Evolutionary conservation across 2,113 vertebrate species (phyloP).

Genomic region (Spermophilus dauricus): DNA sequence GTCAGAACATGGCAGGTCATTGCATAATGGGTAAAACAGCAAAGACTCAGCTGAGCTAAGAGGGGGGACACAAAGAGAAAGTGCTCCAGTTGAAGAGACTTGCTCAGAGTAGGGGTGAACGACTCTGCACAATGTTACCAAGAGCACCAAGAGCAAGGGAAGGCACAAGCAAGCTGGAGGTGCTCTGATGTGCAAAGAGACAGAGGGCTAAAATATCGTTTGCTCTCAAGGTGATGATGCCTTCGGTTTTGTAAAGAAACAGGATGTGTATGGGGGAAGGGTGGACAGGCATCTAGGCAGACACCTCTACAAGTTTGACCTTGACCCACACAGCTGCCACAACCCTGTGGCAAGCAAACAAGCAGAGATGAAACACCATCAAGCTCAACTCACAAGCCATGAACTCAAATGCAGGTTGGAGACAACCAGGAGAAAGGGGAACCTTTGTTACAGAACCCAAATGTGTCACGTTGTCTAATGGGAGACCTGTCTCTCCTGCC

Average conservation of each 20-base stretch:
- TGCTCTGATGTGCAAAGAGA: neutral
- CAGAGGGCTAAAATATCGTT: neutral
- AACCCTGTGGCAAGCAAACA: neutral
- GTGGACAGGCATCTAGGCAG: neutral
- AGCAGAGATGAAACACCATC: neutral
- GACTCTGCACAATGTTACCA: no score
- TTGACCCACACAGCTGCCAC: neutral
- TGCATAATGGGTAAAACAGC: neutral
- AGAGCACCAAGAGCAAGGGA: neutral
- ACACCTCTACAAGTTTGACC: neutral
- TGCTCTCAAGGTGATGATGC: neutral
- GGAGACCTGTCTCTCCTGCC: neutral
- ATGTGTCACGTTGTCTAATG: neutral
- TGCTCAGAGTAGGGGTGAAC: neutral
- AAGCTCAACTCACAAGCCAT: neutral
- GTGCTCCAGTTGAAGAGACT: no score
- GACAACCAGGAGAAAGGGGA: neutral
- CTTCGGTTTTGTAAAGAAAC: neutral
- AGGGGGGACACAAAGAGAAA: neutral
- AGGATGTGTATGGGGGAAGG: neutral
- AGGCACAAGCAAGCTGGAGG: neutral
- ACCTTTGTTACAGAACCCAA: neutral
- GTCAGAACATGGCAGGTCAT: neutral
- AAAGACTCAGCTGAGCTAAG: neutral
- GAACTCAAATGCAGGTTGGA: neutral